These are phyloP conservation scores for Drosophila setosimentum DNA, from an alignment of 2,888 invertebrate species.

Conservation along the genomic window DNA sequence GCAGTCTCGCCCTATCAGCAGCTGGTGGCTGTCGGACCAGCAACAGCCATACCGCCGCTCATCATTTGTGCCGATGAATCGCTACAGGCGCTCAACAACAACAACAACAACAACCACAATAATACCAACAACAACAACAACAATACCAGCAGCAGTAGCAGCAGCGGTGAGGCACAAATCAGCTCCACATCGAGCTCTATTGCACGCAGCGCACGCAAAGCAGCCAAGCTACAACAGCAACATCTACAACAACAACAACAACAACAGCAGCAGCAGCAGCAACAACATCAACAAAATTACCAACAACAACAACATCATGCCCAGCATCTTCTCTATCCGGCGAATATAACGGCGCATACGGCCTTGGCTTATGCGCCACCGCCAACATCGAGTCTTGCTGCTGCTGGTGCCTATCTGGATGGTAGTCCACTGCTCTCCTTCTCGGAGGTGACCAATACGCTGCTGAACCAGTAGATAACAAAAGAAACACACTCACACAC, in stretches of 20 bases:
- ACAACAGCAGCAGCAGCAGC: constrained; percentile 43
- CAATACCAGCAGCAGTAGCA: background rate
- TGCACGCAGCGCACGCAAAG: constrained; percentile 45
- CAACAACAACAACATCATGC: constrained; percentile 66
- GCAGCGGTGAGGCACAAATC: constrained; percentile 36
- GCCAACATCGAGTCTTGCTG: constrained; percentile 76
- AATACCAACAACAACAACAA: background rate
- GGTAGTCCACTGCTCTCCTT: constrained; percentile 91
- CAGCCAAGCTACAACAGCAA: constrained; percentile 48
- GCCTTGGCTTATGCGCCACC: constrained; percentile 86
- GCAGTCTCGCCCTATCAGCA: constrained; percentile 72
- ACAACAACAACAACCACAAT: constrained; percentile 9
- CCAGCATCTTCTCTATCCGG: constrained; percentile 73
- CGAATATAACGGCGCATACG: constrained; percentile 85
- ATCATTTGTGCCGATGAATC: constrained; percentile 70
- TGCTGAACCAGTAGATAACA: constrained; percentile 87
- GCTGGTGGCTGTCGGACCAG: constrained; percentile 75
- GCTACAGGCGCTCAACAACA: constrained; percentile 56
- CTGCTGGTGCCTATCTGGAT: constrained; percentile 85
- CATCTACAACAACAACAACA: constrained; percentile 64
- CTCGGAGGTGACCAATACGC: constrained; percentile 91
- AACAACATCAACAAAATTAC: constrained; percentile 58
- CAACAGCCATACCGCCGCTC: constrained; percentile 64
- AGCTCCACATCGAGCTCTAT: constrained; percentile 29
- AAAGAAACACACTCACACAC: constrained; percentile 10